phyloP scores from a whole-genome alignment of 2,797 vertebrate species.

The Astyanax mexicanus region DNA sequence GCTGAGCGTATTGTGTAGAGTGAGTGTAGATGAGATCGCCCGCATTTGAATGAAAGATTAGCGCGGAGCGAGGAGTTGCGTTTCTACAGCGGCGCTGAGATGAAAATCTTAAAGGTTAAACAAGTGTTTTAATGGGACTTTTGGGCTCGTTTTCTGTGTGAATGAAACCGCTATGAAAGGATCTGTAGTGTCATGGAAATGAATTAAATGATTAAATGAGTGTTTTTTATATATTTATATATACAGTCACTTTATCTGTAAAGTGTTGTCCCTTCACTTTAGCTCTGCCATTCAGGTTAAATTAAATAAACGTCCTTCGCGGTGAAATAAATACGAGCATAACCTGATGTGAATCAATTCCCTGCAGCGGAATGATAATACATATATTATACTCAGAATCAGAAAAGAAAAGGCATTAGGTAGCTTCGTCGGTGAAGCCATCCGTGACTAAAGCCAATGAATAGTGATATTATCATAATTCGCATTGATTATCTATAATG shows the following conservation, averaged over 20 bases:
- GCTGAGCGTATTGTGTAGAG: slow-evolving; percentile 8
- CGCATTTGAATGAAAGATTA: slow-evolving; percentile 20
- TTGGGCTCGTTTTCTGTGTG: background rate
- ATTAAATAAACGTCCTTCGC: background rate
- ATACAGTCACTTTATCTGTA: background rate
- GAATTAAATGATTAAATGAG: no score
- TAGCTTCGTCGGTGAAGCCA: background rate
- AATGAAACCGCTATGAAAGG: no score
- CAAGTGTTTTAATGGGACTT: background rate
- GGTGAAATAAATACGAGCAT: background rate
- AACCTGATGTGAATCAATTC: background rate
- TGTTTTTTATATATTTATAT: background rate
- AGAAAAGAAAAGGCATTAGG: background rate
- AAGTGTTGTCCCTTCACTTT: background rate
- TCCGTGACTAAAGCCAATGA: background rate
- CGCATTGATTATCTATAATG: slow-evolving; percentile 34
- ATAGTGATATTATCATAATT: slow-evolving; percentile 40
- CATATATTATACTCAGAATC: background rate
- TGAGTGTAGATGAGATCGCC: slow-evolving; percentile 6
- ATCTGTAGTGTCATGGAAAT: background rate
- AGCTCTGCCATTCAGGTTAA: background rate
- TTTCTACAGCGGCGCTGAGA: slow-evolving; percentile 1
- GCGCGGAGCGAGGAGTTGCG: background rate
- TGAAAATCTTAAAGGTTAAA: slow-evolving; percentile 2
- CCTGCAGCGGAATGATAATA: no score